Evolutionary conservation across 2,797 vertebrate genomes (phyloP), one percentile per base, ranked within the genome.

Genomic region (Lacerta agilis): DNA sequence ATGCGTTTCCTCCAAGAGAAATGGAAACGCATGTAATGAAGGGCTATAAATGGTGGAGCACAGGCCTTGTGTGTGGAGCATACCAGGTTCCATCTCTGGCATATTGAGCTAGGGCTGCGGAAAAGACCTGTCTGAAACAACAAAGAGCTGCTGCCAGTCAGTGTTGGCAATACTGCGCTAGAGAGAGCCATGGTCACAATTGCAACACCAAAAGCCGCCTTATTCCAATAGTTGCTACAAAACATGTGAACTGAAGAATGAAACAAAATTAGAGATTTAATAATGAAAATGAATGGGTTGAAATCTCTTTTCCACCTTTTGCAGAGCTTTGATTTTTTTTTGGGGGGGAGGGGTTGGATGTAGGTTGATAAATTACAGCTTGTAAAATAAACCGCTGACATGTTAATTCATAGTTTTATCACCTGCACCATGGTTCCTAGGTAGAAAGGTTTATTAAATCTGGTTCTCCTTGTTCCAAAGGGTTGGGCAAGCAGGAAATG

Each of bases 401-500:
- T 8, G 38, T 41, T 18, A 78, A 43, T 77, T 77, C 58, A 11
- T 36, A 43, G 58, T n/a, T 66, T 64, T 64, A 36, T 79, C 49
- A 64, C n/a, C 61, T 45, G 29, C 64, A 67, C 27, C 58, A 33
- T 43, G 18, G 8, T 69, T 71, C 64, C 23, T 17, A 38, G 64
- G 36, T 18, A 83, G 77, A 79, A 27, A 69, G 8, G 33, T 36
- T 90, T 8, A 72, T 36, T 71, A 45, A 27, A 87, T 6, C 0
- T 75, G 1, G 20, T 3, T 4, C 17, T 88, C 3, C 0, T 84
- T 83, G 49, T 27, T 27, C 45, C 15, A 2, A 5, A 58, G 1
- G 64, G 67, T 85, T 64, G 82, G n/a, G 0, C 17, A 2, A 82
- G 36, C 6, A 0, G 0, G 0, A 9, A 33, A 20, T 83, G 13